These are phyloP conservation scores for Pseudomyrmex cubaensis DNA, from an alignment of 1,140 invertebrate genomes.

Conservation along the genomic window DNA sequence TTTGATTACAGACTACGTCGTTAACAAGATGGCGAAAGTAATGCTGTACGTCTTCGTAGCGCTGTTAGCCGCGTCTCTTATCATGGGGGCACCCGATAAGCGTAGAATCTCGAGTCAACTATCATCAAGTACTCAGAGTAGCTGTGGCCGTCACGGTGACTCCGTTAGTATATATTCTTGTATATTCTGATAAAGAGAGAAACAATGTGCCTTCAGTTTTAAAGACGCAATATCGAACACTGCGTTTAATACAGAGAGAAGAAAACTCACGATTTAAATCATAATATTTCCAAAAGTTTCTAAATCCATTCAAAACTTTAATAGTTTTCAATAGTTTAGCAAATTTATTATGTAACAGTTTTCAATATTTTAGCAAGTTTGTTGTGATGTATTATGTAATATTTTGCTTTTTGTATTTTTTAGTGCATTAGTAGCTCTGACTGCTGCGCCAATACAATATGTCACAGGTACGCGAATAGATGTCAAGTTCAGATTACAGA, in stretches of 20 bases:
- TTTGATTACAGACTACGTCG: conserved; percentile 30
- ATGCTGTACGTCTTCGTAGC: conserved; percentile 65
- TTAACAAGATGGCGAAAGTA: conserved; percentile 74
- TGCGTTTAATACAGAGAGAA: conserved; percentile 23
- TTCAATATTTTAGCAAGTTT: background rate
- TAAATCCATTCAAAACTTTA: too few relatives aligned
- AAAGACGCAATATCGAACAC: too few relatives aligned
- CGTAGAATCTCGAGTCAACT: too few relatives aligned
- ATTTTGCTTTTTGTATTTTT: conserved; percentile 60
- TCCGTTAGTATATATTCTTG: conserved; percentile 71
- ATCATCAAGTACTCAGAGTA: background rate
- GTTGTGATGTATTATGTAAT: background rate
- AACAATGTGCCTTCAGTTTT: too few relatives aligned
- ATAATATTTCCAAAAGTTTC: background rate
- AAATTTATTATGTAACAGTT: background rate
- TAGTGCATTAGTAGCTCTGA: conserved; percentile 69
- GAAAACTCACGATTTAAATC: background rate
- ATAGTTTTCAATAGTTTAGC: background rate
- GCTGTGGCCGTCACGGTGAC: conserved; percentile 76
- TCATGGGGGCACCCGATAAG: conserved; percentile 65
- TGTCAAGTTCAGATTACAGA: conserved; percentile 81
- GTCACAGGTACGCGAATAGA: conserved; percentile 77
- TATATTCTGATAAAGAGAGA: conserved; percentile 2
- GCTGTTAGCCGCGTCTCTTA: conserved; percentile 66
- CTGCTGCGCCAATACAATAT: conserved; percentile 74